A percentile compares a stretch with the other conserved stretches of the same genome.
These are phyloP conservation scores for Steinernema scapterisci DNA, from an alignment of 2,888 invertebrate genomes.

Conservation along the genomic window DNA sequence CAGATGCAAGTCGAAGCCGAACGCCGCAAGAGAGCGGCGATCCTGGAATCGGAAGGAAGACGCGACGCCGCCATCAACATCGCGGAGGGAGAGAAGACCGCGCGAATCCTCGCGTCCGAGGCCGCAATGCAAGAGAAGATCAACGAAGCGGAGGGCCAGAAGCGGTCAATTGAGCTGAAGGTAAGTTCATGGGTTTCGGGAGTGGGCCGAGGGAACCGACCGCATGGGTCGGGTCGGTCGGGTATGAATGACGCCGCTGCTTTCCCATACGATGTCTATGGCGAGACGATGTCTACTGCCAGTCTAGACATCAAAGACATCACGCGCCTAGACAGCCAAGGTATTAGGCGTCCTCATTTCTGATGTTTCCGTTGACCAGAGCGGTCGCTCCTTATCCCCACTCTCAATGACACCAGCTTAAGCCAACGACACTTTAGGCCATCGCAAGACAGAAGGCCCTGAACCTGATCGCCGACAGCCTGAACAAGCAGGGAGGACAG, in stretches of 20 bases:
- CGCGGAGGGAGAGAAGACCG: slow-evolving; percentile 90
- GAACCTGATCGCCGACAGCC: slow-evolving; percentile 77
- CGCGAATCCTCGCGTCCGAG: slow-evolving; percentile 91
- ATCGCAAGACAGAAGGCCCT: slow-evolving; percentile 86
- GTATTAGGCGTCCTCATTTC: no score
- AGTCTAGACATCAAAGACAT: no score
- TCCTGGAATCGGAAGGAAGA: slow-evolving; percentile 87
- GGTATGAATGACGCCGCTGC: no score
- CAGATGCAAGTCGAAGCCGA: slow-evolving; percentile 98
- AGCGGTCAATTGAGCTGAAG: slow-evolving; percentile 84
- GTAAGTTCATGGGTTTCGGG: no score
- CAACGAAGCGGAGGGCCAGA: slow-evolving; percentile 74
- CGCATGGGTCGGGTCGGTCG: no score
- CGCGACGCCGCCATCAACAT: slow-evolving; percentile 80
- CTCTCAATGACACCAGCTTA: no score
- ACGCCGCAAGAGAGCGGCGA: slow-evolving; percentile 89
- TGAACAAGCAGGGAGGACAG: slow-evolving; percentile 74
- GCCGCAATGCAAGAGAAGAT: slow-evolving; percentile 82
- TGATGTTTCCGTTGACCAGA: no score
- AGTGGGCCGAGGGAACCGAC: no score
- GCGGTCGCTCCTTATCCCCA: no score
- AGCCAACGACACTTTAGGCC: slow-evolving; percentile 71
- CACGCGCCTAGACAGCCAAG: no score
- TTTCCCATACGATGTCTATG: no score
- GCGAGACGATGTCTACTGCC: no score